These are phyloP conservation scores for Callinectes sapidus DNA, from an alignment of 2,888 invertebrate genomes.

Conservation along the genomic window DNA sequence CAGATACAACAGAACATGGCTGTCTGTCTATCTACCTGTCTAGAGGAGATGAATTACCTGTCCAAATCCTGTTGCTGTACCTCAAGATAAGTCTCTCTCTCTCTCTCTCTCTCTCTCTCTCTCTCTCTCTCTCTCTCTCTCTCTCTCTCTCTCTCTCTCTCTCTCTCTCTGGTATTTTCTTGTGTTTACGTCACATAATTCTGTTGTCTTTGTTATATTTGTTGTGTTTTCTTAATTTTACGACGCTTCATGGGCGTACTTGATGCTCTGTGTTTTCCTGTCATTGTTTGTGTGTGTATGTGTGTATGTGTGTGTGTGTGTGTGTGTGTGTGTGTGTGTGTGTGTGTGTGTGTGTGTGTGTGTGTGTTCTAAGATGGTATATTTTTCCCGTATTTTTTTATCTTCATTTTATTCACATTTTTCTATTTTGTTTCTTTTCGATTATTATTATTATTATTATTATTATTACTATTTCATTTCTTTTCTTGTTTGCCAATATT, in stretches of 20 bases:
- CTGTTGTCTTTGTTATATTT: neutral
- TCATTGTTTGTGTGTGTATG: neutral
- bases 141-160: constrained; percentile 37
- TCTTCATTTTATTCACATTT: neutral
- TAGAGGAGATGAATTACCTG: neutral
- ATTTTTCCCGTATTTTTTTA: neutral
- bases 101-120: constrained; percentile 6
- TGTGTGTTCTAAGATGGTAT: neutral
- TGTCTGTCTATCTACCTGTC: neutral
- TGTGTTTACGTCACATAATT: neutral
- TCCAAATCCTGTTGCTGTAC: neutral
- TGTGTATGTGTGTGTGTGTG: neutral
- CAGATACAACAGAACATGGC: neutral
- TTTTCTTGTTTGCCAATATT: too few species aligned
- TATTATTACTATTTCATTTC: neutral
- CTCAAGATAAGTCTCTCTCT: neutral
- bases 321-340: neutral
- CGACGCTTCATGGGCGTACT: neutral
- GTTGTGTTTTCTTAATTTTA: neutral
- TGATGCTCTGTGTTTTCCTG: neutral
- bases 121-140: constrained; percentile 37
- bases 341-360: neutral
- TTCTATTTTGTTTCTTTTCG: neutral
- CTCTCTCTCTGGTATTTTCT: neutral
- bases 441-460: neutral